Conservation (phyloP, 2,797 vertebrate species). For the Chromobotia macracanthus region DNA sequence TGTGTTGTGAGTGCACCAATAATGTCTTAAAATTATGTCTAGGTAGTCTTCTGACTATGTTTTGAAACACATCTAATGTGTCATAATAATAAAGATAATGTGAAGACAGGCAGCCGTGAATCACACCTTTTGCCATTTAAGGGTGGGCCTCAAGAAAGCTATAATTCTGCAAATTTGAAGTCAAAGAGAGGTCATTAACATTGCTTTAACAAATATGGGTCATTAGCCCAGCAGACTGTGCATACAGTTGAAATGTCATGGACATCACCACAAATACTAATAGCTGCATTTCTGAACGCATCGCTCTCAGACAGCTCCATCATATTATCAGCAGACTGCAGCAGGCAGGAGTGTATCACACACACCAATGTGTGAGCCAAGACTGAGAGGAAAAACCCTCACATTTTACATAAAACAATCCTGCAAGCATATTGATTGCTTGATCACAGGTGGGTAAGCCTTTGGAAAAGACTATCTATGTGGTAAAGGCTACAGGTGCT, state of each 20-base stretch:
- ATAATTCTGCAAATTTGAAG: constrained; percentile 14
- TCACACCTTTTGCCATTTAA: constrained; percentile 6
- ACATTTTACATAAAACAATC: constrained; percentile 5
- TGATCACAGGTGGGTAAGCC: constrained; percentile 23
- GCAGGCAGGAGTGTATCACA: constrained; percentile 69
- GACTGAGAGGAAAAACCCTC: constrained; percentile 60
- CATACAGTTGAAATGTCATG: constrained; percentile 75
- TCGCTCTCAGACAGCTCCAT: constrained; percentile 68
- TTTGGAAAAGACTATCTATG: constrained; percentile 12
- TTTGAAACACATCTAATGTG: neutral
- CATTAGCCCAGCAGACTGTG: constrained; percentile 69
- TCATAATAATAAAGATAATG: constrained; percentile 26
- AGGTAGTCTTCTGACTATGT: neutral
- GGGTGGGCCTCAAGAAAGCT: constrained; percentile 10
- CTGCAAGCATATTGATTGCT: constrained; percentile 14
- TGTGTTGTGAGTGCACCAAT: neutral
- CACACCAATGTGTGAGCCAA: constrained; percentile 65
- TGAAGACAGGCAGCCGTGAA: neutral
- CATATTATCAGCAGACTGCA: constrained; percentile 77
- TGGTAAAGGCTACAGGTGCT: constrained; percentile 40
- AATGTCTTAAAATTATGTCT: neutral
- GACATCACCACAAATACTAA: constrained; percentile 72
- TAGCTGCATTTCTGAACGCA: constrained; percentile 71
- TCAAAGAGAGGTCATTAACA: constrained; percentile 44
- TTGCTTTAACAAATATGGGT: constrained; percentile 57